Evolutionary conservation across 2,797 vertebrate species (phyloP).

Genomic region (Sebastes flavidus): DNA sequence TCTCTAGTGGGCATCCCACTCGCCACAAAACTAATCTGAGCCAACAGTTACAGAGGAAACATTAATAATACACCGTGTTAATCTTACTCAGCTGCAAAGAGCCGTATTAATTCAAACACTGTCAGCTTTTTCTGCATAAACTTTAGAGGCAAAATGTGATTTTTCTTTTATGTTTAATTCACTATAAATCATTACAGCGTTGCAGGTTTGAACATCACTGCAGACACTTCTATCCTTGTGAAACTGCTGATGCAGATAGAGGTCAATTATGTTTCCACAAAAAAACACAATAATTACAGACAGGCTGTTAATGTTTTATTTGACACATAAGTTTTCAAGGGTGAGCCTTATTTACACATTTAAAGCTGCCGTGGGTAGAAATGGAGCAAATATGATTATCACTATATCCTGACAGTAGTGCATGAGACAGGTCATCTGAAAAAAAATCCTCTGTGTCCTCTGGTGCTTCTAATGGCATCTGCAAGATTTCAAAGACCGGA

Average conservation of each 20-base stretch:
- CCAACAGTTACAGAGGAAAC: not conserved
- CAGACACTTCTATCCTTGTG: not conserved
- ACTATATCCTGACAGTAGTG: too few relatives aligned
- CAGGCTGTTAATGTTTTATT: not conserved
- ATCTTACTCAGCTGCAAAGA: not conserved
- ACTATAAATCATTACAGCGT: not conserved
- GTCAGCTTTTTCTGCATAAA: not conserved
- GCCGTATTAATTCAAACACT: not conserved
- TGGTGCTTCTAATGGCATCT: too few relatives aligned
- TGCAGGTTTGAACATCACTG: not conserved
- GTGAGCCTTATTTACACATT: not conserved
- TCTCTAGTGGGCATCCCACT: not conserved
- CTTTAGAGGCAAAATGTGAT: not conserved
- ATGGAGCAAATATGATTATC: too few relatives aligned
- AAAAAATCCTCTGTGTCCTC: too few relatives aligned
- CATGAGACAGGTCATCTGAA: too few relatives aligned
- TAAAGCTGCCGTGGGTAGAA: not conserved
- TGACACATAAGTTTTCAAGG: not conserved
- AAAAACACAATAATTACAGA: not conserved
- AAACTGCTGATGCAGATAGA: not conserved
- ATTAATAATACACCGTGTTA: conserved; percentile 11
- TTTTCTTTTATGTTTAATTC: not conserved
- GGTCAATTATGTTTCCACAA: not conserved
- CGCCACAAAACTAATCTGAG: not conserved
- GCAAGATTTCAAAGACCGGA: too few relatives aligned